Conservation (phyloP, 2,797 vertebrate species). For the Allobates femoralis region DNA sequence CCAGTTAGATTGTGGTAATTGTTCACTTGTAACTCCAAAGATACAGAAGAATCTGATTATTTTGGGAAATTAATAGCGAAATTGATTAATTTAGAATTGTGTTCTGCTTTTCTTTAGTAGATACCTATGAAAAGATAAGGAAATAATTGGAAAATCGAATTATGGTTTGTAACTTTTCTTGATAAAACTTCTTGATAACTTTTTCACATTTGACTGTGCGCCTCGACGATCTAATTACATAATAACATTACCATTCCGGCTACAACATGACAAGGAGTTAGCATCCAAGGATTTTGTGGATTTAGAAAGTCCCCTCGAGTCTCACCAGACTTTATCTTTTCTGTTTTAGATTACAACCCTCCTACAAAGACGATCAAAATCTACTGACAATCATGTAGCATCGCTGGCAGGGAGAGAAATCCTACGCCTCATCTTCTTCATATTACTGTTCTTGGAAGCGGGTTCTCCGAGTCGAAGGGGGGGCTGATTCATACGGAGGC, state of each 20-base stretch:
- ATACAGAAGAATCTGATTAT: no score
- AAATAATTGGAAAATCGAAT: no score
- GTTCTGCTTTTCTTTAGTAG: no score
- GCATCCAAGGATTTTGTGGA: background rate
- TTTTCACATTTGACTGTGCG: background rate
- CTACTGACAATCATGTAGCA: conserved; percentile 23
- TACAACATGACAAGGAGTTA: background rate
- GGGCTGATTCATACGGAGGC: background rate
- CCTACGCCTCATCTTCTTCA: background rate
- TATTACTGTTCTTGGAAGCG: conserved; percentile 19
- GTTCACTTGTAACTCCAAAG: no score
- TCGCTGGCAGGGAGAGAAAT: background rate
- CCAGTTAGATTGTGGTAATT: no score
- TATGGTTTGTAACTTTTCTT: background rate
- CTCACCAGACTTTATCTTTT: background rate
- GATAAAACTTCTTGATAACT: background rate
- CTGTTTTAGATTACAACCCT: conserved; percentile 44
- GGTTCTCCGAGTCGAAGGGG: background rate
- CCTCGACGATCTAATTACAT: background rate
- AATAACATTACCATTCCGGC: background rate
- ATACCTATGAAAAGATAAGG: no score
- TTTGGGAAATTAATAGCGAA: no score
- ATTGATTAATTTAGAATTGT: no score
- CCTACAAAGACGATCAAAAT: conserved; percentile 39
- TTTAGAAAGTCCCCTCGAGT: background rate